Conservation (phyloP, 2,113 vertebrate genomes). For the Aspidoscelis tigris region DNA sequence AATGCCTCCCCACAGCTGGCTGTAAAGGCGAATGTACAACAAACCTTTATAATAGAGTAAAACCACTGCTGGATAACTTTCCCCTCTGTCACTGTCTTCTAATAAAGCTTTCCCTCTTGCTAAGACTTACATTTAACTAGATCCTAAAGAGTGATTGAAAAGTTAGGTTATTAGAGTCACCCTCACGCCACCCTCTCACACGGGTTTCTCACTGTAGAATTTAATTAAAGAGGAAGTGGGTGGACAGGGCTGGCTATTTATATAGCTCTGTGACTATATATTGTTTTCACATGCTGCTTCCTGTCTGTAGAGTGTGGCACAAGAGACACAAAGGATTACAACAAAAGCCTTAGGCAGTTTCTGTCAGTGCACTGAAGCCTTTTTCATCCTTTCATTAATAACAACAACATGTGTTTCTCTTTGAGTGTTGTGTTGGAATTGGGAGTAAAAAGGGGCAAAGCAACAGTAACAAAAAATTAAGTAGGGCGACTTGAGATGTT, state of each 20-base stretch:
- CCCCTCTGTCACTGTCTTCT: background rate
- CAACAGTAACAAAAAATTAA: too few species aligned
- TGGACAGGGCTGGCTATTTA: constrained; percentile 21
- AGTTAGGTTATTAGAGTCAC: constrained; percentile 24
- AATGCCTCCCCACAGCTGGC: background rate
- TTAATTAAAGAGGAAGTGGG: constrained; percentile 35
- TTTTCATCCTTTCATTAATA: background rate
- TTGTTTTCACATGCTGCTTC: constrained; percentile 23
- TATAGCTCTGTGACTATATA: constrained; percentile 20
- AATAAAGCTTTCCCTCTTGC: constrained; percentile 11
- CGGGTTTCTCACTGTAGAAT: constrained; percentile 20
- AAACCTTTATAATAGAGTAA: background rate
- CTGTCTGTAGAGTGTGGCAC: constrained; percentile 6
- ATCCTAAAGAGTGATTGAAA: constrained; percentile 16
- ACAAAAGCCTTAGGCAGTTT: constrained; percentile 5
- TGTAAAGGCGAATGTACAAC: background rate
- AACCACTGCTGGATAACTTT: background rate
- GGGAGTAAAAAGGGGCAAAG: too few species aligned
- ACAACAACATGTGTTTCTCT: background rate
- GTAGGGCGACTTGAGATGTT: too few species aligned
- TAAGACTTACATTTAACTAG: constrained; percentile 13
- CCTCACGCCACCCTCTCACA: constrained; percentile 12
- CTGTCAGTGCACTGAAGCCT: background rate
- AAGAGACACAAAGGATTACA: background rate
- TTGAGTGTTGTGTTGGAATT: background rate